Percentiles rank a stretch among this genome's conserved stretches.
These are phyloP conservation scores for Ptilonorhynchus violaceus DNA, from an alignment of 2,113 vertebrate genomes.

Conservation along the genomic window DNA sequence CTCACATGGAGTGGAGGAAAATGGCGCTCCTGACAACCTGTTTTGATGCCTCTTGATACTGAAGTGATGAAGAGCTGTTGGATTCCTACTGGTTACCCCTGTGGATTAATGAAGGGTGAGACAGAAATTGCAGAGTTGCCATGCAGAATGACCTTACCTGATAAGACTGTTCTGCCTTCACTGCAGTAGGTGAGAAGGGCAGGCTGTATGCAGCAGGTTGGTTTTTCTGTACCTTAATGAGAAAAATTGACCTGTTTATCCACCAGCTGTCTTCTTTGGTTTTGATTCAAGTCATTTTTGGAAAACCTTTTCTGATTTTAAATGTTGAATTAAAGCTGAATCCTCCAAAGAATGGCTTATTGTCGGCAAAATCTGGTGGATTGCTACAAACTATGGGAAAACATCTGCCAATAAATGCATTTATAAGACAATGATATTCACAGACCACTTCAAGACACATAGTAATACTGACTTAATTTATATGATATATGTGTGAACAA, in stretches of 20 bases:
- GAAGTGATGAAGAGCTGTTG: background rate
- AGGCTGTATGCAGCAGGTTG: background rate
- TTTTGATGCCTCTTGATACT: background rate
- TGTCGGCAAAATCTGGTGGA: background rate
- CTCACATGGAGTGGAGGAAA: background rate
- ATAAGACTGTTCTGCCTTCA: conserved; percentile 55
- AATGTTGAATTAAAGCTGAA: background rate
- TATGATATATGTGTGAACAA: background rate
- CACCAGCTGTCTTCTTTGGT: conserved; percentile 52
- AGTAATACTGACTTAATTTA: background rate
- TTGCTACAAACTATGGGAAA: background rate
- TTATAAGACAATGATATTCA: background rate
- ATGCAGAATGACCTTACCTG: conserved; percentile 51
- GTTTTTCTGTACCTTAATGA: conserved; percentile 58
- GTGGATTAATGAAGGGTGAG: conserved; percentile 66
- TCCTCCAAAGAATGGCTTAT: background rate
- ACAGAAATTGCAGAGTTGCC: conserved; percentile 31
- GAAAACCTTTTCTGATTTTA: conserved; percentile 24
- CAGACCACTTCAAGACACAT: background rate
- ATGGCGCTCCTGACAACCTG: background rate
- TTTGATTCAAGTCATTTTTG: conserved; percentile 34
- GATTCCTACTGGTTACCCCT: conserved; percentile 28
- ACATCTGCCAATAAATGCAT: background rate
- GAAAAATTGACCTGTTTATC: conserved; percentile 70
- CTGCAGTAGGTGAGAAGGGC: conserved; percentile 54